Evolutionary conservation across 2,113 vertebrate genomes (phyloP).

Genomic region (Heterotilapia buettikoferi): DNA sequence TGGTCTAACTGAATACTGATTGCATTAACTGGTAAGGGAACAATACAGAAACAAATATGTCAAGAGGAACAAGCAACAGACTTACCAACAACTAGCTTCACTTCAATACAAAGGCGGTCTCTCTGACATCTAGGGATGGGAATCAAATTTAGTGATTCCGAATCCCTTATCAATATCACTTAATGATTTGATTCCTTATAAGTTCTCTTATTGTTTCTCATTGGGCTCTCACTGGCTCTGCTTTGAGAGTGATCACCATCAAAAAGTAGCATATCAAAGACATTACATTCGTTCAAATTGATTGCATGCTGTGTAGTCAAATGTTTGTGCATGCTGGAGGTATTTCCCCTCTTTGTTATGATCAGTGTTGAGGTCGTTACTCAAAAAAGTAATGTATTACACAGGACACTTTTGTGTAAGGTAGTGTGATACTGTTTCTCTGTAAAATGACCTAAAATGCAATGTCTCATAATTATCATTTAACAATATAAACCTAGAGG

Average conservation of each 20-base stretch:
- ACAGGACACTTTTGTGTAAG: not conserved
- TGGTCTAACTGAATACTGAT: not conserved
- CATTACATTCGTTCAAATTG: not conserved
- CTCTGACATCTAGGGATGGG: not conserved
- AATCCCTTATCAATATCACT: not conserved
- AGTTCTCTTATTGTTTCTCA: not conserved
- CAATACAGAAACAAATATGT: not conserved
- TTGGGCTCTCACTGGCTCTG: not conserved
- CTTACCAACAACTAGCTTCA: not conserved
- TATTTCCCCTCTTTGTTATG: not conserved
- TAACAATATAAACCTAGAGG: not conserved
- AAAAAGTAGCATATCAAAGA: not conserved
- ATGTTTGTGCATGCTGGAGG: not conserved
- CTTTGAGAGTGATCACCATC: not conserved
- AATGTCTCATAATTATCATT: not conserved
- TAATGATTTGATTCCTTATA: not conserved
- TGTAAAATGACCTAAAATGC: not conserved
- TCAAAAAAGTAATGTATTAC: not conserved
- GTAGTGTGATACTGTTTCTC: not conserved
- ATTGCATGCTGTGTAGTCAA: not conserved
- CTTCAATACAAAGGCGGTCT: not conserved
- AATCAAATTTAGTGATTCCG: not conserved
- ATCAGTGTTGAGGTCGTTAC: not conserved
- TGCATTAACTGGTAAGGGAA: not conserved
- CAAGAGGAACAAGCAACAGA: not conserved